Evolutionary conservation across 92 coral and sea anemone species (phyloP).

Genomic region (Epizoanthus scotinus): DNA sequence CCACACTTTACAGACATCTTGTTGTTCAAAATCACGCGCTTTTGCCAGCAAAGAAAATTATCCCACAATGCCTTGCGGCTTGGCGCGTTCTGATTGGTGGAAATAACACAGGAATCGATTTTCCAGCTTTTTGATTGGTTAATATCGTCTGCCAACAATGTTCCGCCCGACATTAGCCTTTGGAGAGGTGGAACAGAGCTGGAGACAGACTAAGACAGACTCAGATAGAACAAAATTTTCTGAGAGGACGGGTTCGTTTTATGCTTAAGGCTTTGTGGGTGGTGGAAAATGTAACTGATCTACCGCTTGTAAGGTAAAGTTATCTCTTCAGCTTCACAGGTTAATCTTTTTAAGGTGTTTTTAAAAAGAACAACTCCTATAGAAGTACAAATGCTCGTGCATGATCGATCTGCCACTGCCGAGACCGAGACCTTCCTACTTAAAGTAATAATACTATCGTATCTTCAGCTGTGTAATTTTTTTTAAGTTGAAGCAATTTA

Average conservation of each 20-base stretch:
- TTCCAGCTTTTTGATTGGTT: slow-evolving; percentile 71
- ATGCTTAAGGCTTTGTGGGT: neutral
- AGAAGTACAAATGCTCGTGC: no score
- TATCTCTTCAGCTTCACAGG: neutral
- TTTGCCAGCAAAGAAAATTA: slow-evolving; percentile 91
- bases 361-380: no score
- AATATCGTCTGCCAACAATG: slow-evolving; percentile 9
- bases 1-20: slow-evolving; percentile 84
- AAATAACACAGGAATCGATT: slow-evolving; percentile 28
- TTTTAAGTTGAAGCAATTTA: no score
- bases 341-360: no score
- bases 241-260: neutral
- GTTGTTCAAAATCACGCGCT: slow-evolving; percentile 99
- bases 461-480: no score
- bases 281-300: neutral
- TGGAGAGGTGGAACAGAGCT: slow-evolving; percentile 10
- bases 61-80: slow-evolving; percentile 84
- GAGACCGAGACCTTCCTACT: no score
- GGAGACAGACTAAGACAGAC: no score
- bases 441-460: no score
- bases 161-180: slow-evolving; percentile 40
- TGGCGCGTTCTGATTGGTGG: slow-evolving; percentile 64
- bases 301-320: slow-evolving; percentile 12
- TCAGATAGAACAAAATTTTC: neutral
- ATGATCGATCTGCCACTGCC: no score